These are phyloP conservation scores for Malurus alboscapulatus DNA, from an alignment of 2,113 vertebrate genomes.

Conservation along the genomic window DNA sequence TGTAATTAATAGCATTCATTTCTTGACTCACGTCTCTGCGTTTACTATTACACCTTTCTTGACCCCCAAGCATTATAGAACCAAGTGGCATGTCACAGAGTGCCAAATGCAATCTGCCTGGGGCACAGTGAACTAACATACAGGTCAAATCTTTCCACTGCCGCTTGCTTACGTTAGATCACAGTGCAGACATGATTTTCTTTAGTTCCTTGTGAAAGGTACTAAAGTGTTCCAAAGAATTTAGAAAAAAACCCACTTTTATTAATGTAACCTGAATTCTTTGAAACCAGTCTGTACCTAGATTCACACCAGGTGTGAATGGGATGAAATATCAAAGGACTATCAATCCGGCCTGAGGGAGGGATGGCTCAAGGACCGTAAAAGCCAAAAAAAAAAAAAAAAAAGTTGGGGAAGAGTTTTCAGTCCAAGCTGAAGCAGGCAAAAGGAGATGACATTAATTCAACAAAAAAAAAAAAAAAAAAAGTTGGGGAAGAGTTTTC, in stretches of 20 bases:
- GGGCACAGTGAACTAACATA: neutral
- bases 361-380: neutral
- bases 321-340: neutral
- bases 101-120: neutral
- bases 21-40: neutral
- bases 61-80: fast-evolving
- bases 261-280: neutral
- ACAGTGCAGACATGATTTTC: neutral
- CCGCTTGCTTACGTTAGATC: neutral
- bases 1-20: neutral
- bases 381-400: neutral
- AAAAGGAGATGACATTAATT: neutral
- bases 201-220: neutral
- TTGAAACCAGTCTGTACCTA: neutral
- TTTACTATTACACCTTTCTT: neutral
- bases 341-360: neutral
- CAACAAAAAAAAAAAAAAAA: neutral
- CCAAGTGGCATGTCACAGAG: fast-evolving
- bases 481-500: neutral
- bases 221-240: neutral
- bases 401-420: neutral
- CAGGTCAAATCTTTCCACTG: neutral
- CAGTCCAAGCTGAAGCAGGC: neutral
- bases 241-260: neutral
- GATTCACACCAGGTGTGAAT: neutral